phyloP scores from a whole-genome alignment of 2,797 vertebrate species.

The Sarcoramphus papa region DNA sequence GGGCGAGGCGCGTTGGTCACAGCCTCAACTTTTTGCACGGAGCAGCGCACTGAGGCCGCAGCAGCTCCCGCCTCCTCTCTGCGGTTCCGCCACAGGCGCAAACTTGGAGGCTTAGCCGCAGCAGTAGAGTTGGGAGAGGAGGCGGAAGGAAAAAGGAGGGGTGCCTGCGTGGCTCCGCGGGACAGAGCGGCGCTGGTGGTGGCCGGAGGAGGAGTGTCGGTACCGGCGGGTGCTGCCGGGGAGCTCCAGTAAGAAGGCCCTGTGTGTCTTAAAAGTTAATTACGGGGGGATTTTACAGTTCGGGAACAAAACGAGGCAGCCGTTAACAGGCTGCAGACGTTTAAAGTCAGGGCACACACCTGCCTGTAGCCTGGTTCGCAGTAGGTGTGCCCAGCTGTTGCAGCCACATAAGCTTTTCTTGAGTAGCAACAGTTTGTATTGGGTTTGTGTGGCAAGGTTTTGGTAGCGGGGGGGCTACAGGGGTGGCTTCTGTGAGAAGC shows the following conservation, averaged over 20 bases:
- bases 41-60: neutral
- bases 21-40: neutral
- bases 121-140: neutral
- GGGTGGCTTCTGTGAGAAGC: no score
- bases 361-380: no score
- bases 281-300: neutral
- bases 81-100: neutral
- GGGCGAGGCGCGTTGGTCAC: no score
- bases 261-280: neutral
- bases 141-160: neutral
- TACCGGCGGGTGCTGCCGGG: neutral
- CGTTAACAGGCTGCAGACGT: no score
- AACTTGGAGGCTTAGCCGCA: neutral
- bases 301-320: no score
- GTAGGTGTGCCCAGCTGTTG: neutral
- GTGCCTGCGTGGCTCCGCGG: neutral
- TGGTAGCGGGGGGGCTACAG: no score
- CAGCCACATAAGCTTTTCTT: neutral
- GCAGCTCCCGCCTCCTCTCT: neutral
- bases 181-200: neutral
- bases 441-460: no score
- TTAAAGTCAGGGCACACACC: no score
- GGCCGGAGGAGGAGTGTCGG: no score
- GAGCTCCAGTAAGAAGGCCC: neutral
- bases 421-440: neutral